Evolutionary conservation across 2,888 invertebrate genomes (phyloP), one percentile per base, ranked within the genome.

Genomic region (Heteropelma amictum): DNA sequence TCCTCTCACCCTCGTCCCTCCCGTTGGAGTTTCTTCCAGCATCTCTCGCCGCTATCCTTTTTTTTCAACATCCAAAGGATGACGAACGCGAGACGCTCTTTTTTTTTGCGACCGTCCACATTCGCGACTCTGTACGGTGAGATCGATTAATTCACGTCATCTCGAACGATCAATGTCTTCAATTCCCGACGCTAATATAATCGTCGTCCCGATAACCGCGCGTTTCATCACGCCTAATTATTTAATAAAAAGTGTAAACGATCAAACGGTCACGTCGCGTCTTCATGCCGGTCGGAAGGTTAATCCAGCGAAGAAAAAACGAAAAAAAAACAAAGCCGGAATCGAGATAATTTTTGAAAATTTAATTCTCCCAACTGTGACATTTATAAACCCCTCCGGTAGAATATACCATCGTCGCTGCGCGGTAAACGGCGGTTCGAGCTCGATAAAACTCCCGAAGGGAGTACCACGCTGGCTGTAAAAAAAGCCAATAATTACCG

Each of bases 141-240:
- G 45, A 74, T 64, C 58, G 47, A 69, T 38, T 64, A 64, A 70
- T 65, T 60, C 58, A 28, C 53, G 40, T 51, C 47, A 56, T 68
- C 33, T 23, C 28, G 58, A 35, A 51, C 40, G 63, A 69, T 40
- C 35, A 38, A 45, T 69, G 58, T 69, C 58, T 53, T 51, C 35
- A 28, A 54, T 74, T 69, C 35, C 28, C 42, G 21, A 35, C 63
- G 12, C 42, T 58, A 33, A 68, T 63, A 21, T 56, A 28, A 63
- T 58, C 63, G 58, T 63, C 26, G 51, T n/a, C 45, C n/a, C 30
- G 28, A 28, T 10, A 53, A 17, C 45, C 45, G 30, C 33, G n/a
- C 49, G 7, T 33, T 47, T 53, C 30, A n/a, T n/a, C n/a, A n/a
- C n/a, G n/a, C n/a, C n/a, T n/a, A n/a, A n/a, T n/a, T n/a, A n/a